Conservation (phyloP, 2,797 vertebrate species). For the Merluccius polli region DNA sequence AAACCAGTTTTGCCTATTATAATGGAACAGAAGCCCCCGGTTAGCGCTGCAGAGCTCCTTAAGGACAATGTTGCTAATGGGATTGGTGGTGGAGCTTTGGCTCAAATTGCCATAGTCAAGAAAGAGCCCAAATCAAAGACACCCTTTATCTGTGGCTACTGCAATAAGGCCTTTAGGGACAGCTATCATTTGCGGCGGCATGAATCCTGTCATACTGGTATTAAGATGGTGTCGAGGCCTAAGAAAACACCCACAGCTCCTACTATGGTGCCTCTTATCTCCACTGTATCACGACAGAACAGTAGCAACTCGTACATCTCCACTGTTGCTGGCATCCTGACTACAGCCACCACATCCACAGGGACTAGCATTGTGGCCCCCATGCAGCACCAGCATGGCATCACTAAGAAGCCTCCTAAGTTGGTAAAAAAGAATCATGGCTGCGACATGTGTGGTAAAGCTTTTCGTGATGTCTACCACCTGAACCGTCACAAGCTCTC, state of each 20-base stretch:
- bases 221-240: slow-evolving; percentile 94
- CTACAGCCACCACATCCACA: slow-evolving; percentile 89
- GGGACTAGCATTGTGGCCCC: slow-evolving; percentile 66
- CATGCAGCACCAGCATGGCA: slow-evolving; percentile 63
- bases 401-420: slow-evolving; percentile 90
- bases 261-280: slow-evolving; percentile 94
- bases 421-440: slow-evolving; percentile 97
- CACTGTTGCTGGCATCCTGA: slow-evolving; percentile 90
- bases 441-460: slow-evolving; percentile 97
- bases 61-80: slow-evolving; percentile 82
- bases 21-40: slow-evolving; percentile 91
- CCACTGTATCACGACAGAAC: slow-evolving; percentile 87
- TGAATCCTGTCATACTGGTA: slow-evolving; percentile 95
- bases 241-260: slow-evolving; percentile 84
- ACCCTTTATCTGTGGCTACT: slow-evolving; percentile 95
- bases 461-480: slow-evolving; percentile 96
- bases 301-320: slow-evolving; percentile 87
- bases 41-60: slow-evolving; percentile 84
- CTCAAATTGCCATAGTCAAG: slow-evolving; percentile 75
- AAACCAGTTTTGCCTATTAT: slow-evolving; percentile 92
- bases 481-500: slow-evolving; percentile 97
- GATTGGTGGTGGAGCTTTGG: slow-evolving; percentile 52
- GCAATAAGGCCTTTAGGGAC: slow-evolving; percentile 97
- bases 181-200: slow-evolving; percentile 97
- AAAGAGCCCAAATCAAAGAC: slow-evolving; percentile 96